phyloP scores from a whole-genome alignment of 2,113 vertebrate genomes.

The Ivindomyrus marchei region DNA sequence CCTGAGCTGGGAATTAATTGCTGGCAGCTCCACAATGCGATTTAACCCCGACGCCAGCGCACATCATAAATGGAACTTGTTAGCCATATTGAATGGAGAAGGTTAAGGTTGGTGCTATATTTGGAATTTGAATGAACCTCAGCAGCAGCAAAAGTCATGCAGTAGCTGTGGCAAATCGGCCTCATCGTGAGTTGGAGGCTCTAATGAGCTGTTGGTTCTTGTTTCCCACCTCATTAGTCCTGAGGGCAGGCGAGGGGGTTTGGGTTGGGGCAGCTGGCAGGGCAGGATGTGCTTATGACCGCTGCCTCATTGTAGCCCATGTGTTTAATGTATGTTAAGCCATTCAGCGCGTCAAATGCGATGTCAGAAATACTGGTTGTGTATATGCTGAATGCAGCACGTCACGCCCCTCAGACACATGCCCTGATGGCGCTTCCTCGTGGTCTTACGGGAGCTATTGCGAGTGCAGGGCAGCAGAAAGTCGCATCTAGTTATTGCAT shows the following conservation, averaged over 20 bases:
- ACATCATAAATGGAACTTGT: not conserved
- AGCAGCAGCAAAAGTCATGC: not conserved
- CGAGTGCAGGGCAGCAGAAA: not conserved
- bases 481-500: not conserved
- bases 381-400: not conserved
- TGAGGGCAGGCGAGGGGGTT: not conserved
- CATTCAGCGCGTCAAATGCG: not conserved
- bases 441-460: not conserved
- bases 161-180: not conserved
- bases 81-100: not conserved
- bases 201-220: conserved; percentile 5
- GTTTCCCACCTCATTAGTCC: conserved; percentile 14
- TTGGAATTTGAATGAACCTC: not conserved
- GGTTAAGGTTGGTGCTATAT: not conserved
- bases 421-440: not conserved
- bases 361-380: not conserved
- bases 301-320: not conserved
- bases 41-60: not conserved
- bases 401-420: not conserved
- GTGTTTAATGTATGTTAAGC: not conserved
- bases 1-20: not conserved
- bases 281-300: not conserved
- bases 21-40: not conserved
- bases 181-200: not conserved
- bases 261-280: not conserved